Conservation (phyloP, 2,797 vertebrate genomes). For the Poeciliopsis paucimaculata region DNA sequence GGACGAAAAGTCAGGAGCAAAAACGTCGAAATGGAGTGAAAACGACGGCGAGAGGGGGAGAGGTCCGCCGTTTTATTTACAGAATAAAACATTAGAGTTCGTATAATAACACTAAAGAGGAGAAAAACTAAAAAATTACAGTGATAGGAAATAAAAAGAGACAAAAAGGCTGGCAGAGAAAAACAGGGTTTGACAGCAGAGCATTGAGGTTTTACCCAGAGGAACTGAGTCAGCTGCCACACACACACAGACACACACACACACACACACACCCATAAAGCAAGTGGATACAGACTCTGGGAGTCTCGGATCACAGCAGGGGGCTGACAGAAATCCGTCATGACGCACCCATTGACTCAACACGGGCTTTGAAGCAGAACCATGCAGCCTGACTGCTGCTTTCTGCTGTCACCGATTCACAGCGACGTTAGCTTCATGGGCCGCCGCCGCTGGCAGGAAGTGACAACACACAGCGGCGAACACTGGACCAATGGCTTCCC, state of each 20-base stretch:
- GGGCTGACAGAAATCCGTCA: constrained; percentile 62
- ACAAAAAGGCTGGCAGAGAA: constrained; percentile 22
- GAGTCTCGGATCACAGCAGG: constrained; percentile 47
- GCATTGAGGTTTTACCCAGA: constrained; percentile 54
- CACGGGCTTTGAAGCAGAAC: constrained; percentile 68
- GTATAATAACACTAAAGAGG: background rate
- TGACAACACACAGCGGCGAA: background rate
- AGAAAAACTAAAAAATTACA: constrained; percentile 2
- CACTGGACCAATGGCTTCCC: too few relatives aligned
- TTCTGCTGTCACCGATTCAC: constrained; percentile 51
- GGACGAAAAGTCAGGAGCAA: background rate
- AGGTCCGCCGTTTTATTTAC: background rate
- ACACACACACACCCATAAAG: constrained; percentile 9
- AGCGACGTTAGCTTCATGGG: constrained; percentile 33
- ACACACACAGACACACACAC: constrained; percentile 6
- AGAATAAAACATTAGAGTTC: background rate
- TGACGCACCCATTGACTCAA: constrained; percentile 66
- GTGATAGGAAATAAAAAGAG: background rate
- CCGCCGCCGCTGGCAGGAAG: background rate
- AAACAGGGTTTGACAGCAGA: constrained; percentile 58
- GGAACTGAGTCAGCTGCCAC: constrained; percentile 61
- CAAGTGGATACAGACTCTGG: constrained; percentile 18
- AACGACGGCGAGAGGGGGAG: background rate
- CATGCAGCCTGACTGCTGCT: constrained; percentile 37
- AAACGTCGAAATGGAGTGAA: background rate